phyloP scores from a whole-genome alignment of 1,140 invertebrate genomes.

The Aphelenchoides fujianensis region DNA sequence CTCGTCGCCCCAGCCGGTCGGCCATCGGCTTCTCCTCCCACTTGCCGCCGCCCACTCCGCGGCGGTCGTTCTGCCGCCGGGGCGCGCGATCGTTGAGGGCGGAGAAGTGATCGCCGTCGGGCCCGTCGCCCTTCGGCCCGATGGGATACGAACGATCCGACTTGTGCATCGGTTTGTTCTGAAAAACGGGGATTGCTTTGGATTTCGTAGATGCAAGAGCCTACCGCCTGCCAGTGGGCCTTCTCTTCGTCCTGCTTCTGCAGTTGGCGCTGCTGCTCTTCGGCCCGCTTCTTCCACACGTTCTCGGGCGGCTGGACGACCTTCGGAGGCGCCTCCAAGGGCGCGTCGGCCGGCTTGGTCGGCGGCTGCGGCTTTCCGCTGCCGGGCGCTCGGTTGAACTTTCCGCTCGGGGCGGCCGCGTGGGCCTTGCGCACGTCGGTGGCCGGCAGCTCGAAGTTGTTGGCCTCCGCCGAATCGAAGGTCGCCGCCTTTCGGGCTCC shows the following conservation, averaged over 20 bases:
- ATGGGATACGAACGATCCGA: conserved; percentile 21
- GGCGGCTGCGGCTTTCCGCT: conserved; percentile 19
- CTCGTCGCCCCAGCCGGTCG: neutral
- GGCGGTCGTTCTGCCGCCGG: neutral
- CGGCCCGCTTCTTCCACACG: conserved; percentile 57
- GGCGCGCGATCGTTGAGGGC: neutral
- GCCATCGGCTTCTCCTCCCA: conserved; percentile 19
- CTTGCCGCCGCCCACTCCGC: neutral
- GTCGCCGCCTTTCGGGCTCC: neutral
- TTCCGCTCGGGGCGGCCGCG: neutral
- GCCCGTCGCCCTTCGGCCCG: neutral
- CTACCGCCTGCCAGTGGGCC: conserved; percentile 18
- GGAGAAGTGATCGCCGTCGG: neutral
- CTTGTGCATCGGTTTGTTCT: conserved; percentile 14
- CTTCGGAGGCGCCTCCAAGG: neutral
- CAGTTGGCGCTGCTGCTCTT: conserved; percentile 48
- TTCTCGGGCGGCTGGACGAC: conserved; percentile 41
- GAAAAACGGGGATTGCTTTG: conserved; percentile 22
- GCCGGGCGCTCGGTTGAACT: conserved; percentile 35
- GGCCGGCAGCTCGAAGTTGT: neutral
- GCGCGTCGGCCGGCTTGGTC: conserved; percentile 6
- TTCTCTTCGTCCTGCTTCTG: conserved; percentile 32
- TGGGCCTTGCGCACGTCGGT: neutral
- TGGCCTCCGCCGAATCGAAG: neutral
- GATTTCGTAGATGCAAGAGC: neutral